Evolutionary conservation across 2,888 invertebrate species (phyloP), one percentile per base, ranked within the genome.

Genomic region (Lingula anatina): DNA sequence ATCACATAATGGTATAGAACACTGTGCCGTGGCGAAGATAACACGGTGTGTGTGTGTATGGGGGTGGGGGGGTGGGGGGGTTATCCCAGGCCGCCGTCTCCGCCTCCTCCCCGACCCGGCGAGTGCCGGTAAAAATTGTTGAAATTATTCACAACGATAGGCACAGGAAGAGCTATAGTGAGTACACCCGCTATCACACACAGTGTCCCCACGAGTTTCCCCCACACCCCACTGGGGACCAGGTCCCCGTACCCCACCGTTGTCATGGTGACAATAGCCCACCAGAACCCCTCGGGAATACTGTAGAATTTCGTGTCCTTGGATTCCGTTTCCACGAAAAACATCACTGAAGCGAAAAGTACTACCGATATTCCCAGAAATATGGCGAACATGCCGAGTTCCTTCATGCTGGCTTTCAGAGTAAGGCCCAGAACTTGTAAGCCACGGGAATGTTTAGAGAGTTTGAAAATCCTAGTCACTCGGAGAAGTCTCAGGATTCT

Each of bases 91-190:
- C n/a, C n/a, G n/a, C n/a, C n/a, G n/a, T n/a, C n/a, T n/a, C n/a
- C n/a, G n/a, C n/a, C n/a, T n/a, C n/a, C n/a, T n/a, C n/a, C n/a
- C n/a, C n/a, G n/a, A n/a, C n/a, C 68, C 65, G n/a, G 68, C 73
- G 43, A 72, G 39, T 75, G 74, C 2, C 73, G 67, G 53, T 78
- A 78, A 59, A 75, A 78, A 54, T 73, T 76, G 54, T 77, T 78
- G 67, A 79, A 79, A 62, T 79, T 79, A 46, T 78, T 76, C 5
- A 79, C 79, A 45, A 79, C 77, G 40, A 79, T 77, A 0, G 79
- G 79, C 18, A 79, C 78, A 7, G 79, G 79, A 24, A 79, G 71
- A 5, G 79, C 79, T 23, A 80, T 66, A 15, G 77, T 75, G 31
- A 79, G 66, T 5, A 79, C 76, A n/a, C 79, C 79, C 35, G 75